Evolutionary conservation across 2,113 vertebrate species (phyloP).

Genomic region (Gymnocephalus cernua): DNA sequence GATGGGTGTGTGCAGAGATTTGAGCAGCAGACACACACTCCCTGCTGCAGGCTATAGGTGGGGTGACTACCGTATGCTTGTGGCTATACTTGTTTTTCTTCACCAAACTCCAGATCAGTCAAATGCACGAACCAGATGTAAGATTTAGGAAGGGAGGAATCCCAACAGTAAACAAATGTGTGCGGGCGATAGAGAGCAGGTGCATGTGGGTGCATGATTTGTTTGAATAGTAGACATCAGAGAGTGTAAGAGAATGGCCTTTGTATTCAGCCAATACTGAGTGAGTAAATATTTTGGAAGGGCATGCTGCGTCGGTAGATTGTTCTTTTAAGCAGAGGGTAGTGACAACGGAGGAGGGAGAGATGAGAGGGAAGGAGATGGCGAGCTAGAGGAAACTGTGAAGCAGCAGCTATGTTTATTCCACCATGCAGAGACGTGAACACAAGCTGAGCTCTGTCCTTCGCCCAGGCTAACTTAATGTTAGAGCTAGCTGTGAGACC

Average conservation of each 20-base stretch:
- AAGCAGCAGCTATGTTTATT: slow-evolving; percentile 68
- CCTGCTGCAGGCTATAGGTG: slow-evolving; percentile 42
- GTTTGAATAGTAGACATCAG: slow-evolving; percentile 67
- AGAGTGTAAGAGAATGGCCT: slow-evolving; percentile 57
- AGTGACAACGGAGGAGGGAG: slow-evolving; percentile 33
- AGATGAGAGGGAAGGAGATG: slow-evolving; percentile 58
- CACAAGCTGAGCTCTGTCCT: slow-evolving; percentile 76
- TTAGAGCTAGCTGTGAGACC: slow-evolving; percentile 60
- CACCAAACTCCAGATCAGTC: slow-evolving; percentile 45
- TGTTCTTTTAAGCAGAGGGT: slow-evolving; percentile 69
- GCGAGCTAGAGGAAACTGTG: slow-evolving; percentile 50
- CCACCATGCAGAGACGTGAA: slow-evolving; percentile 55
- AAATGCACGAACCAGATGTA: slow-evolving; percentile 39
- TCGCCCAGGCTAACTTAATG: slow-evolving; percentile 44
- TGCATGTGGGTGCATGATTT: slow-evolving; percentile 49
- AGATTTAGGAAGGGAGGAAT: slow-evolving; percentile 29
- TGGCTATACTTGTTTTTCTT: slow-evolving; percentile 41
- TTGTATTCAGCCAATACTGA: slow-evolving; percentile 65
- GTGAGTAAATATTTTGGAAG: slow-evolving; percentile 78
- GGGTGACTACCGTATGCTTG: slow-evolving; percentile 23
- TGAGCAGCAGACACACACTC: slow-evolving; percentile 26
- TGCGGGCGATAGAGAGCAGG: slow-evolving; percentile 42
- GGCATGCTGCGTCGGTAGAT: slow-evolving; percentile 70
- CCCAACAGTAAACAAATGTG: slow-evolving; percentile 31
- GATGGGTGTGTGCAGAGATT: slow-evolving; percentile 39